Conservation (phyloP, 2,888 invertebrate genomes). For the Phyto melanocephala region DNA sequence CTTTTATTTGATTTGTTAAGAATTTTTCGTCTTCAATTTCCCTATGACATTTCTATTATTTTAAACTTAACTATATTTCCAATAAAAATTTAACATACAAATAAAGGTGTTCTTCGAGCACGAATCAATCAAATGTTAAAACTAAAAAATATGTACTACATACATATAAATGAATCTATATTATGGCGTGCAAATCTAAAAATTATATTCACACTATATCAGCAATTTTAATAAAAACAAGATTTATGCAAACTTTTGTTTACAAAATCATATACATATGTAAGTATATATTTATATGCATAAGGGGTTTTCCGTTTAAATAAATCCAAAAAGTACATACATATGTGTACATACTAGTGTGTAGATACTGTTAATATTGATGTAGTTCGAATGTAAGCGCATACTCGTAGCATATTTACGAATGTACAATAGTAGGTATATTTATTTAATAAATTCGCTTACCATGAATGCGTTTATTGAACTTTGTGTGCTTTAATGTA, state of each 20-base stretch:
- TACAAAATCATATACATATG: too few species aligned
- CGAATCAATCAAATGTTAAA: not conserved
- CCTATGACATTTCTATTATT: too few species aligned
- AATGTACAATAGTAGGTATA: too few species aligned
- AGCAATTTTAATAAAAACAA: not conserved
- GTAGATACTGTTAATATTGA: not conserved
- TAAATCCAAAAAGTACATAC: too few species aligned
- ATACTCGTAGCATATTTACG: not conserved
- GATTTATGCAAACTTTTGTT: not conserved
- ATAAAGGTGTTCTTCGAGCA: not conserved
- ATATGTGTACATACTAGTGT: not conserved
- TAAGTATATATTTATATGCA: too few species aligned
- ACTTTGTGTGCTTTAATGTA: too few species aligned
- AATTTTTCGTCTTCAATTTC: too few species aligned
- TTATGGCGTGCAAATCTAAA: not conserved
- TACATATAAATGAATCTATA: not conserved
- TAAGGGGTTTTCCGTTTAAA: too few species aligned
- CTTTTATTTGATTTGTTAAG: too few species aligned
- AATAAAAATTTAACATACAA: too few species aligned
- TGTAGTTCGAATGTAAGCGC: not conserved
- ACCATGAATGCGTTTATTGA: constrained; percentile 56
- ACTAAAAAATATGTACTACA: not conserved
- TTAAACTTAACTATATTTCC: too few species aligned
- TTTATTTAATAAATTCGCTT: constrained; percentile 43
- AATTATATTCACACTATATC: not conserved